phyloP scores from a whole-genome alignment of 1,140 invertebrate genomes.

The Drosophila kurseongensis region DNA sequence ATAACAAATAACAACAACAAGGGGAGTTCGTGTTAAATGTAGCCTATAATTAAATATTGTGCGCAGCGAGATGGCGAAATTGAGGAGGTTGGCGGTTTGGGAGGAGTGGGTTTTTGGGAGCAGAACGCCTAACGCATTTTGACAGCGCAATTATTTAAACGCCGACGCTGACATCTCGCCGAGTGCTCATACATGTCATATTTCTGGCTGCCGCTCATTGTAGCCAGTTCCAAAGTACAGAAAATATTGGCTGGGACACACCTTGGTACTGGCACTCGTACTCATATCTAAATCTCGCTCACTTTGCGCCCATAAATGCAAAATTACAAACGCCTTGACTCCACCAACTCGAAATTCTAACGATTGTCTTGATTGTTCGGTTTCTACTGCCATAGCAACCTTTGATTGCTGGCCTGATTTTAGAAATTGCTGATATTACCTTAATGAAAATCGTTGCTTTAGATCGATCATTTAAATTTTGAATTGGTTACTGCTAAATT shows the following conservation, averaged over 20 bases:
- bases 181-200: constrained; percentile 52
- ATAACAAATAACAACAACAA: constrained; percentile 50
- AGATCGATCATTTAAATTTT: constrained; percentile 6
- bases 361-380: constrained; percentile 25
- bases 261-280: constrained; percentile 6
- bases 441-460: background rate
- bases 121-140: constrained; percentile 51
- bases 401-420: constrained; percentile 42
- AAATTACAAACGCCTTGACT: constrained; percentile 25
- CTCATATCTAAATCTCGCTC: constrained; percentile 20
- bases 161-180: constrained; percentile 38
- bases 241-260: constrained; percentile 31
- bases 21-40: constrained; percentile 64
- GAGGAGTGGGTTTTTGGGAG: background rate
- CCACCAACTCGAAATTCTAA: constrained; percentile 7
- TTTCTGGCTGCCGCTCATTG: constrained; percentile 17
- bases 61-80: constrained; percentile 5
- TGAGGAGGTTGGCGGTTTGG: background rate
- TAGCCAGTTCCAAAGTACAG: constrained; percentile 14
- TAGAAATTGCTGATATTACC: constrained; percentile 8
- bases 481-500: background rate
- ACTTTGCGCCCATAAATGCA: constrained; percentile 12
- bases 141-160: constrained; percentile 65
- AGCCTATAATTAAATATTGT: constrained; percentile 71
- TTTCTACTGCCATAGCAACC: constrained; percentile 25